These are phyloP conservation scores for Dryobotodes eremita DNA, from an alignment of 2,888 invertebrate species.

Conservation along the genomic window DNA sequence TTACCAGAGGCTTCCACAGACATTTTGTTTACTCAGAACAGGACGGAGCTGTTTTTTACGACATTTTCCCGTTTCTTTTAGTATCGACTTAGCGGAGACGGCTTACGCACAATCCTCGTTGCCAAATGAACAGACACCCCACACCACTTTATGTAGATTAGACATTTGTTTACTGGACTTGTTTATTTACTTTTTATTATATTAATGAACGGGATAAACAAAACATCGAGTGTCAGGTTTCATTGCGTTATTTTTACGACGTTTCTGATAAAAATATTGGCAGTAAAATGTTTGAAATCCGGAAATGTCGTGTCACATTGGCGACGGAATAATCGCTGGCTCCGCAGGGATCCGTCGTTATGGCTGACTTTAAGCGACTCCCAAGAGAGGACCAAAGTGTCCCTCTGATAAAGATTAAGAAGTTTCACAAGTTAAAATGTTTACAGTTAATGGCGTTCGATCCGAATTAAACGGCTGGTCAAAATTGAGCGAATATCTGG, in stretches of 20 bases:
- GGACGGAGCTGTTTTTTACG: conserved; percentile 61
- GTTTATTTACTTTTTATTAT: conserved; percentile 56
- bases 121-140: conserved; percentile 43
- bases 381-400: conserved; percentile 4
- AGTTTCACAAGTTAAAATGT: conserved; percentile 3
- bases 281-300: conserved; percentile 36
- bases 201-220: conserved; percentile 55
- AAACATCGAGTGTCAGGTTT: conserved; percentile 55
- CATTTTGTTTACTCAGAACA: conserved; percentile 54
- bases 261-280: conserved; percentile 41
- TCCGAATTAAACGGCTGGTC: neutral
- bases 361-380: conserved; percentile 19
- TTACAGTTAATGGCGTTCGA: neutral
- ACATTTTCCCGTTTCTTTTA: conserved; percentile 60
- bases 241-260: conserved; percentile 60
- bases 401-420: conserved; percentile 26
- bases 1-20: conserved; percentile 39
- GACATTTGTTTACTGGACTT: conserved; percentile 66
- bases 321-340: conserved; percentile 8
- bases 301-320: conserved; percentile 23
- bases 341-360: conserved; percentile 17
- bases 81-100: conserved; percentile 54
- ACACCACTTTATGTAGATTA: conserved; percentile 63
- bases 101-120: conserved; percentile 46
- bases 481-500: neutral